Evolutionary conservation across 2,113 vertebrate genomes (phyloP).

Genomic region (Melierax canorus): DNA sequence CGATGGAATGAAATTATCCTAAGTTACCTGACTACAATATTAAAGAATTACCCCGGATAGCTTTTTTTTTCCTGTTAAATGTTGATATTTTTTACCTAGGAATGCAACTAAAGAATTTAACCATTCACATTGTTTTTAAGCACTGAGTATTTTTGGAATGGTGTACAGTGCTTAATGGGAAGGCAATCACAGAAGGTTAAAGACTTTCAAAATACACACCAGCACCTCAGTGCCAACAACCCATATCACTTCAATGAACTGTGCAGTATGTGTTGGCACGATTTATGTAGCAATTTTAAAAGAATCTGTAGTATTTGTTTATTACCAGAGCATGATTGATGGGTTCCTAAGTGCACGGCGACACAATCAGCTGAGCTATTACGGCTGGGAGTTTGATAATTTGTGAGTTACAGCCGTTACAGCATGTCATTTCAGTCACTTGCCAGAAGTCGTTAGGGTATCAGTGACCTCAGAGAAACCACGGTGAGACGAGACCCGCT

Average conservation of each 20-base stretch:
- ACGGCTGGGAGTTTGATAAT: background rate
- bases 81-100: background rate
- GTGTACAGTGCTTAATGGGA: background rate
- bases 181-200: constrained; percentile 25
- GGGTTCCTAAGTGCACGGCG: background rate
- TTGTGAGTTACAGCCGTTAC: background rate
- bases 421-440: background rate
- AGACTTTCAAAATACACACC: constrained; percentile 19
- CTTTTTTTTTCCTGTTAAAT: background rate
- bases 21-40: background rate
- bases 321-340: constrained; percentile 42
- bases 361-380: constrained; percentile 50
- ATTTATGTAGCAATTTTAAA: constrained; percentile 45
- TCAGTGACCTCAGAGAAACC: background rate
- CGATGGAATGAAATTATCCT: background rate
- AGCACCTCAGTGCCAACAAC: constrained; percentile 21
- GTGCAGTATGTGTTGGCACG: background rate
- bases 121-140: background rate
- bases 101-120: background rate
- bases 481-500: accelerated
- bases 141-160: background rate
- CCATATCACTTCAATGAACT: constrained; percentile 20
- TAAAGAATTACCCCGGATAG: background rate
- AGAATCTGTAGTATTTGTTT: constrained; percentile 48
- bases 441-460: background rate